Evolutionary conservation across 1,140 invertebrate genomes (phyloP), one percentile per base, ranked within the genome.

Genomic region (Leptonema lineaticorne): DNA sequence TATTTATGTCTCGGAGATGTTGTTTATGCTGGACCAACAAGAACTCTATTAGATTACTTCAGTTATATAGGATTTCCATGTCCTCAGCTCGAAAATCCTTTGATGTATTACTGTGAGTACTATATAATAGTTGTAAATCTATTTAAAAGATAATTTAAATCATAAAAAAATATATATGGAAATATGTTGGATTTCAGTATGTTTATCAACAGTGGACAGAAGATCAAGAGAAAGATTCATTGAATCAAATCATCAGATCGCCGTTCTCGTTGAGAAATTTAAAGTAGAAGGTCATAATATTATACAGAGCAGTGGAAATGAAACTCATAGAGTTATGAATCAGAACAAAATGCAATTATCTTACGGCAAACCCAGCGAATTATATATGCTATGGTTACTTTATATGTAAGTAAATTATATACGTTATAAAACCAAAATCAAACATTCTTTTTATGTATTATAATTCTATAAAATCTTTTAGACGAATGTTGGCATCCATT

Each of bases 181-280:
- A 20, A 2, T 53, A 26, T 53, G 14, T 20, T 33, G 30, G 24
- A 64, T 81, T 83, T 37, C 74, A 91, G 91, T 97, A 48, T 97
- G 94, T 76, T 78, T 97, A 57, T 94, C 93, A 24, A 97, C 94
- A 0, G 94, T 97, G 11, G 94, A 97, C 80, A 84, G 93, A 30
- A 82, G 93, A 63, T 93, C 91, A 37, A 84, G 93, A 24, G 94
- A 96, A 78, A 83, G 93, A 11, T 96, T 96, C 76, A 83, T 96
- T 8, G 94, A 96, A 77, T 96, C 94, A 0, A 95, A 93, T 75
- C 92, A 94, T 68, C 94, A 96, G 78, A 96, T 96, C 73, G 90
- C 92, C 5, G 90, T 92, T 0, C 77, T 97, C 0, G 94, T 96
- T 0, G 93, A 96, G 63, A 93, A 95, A 75, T 97, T 96, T 75